Evolutionary conservation across 2,888 invertebrate genomes (phyloP).

Genomic region (Copidosoma aretas): DNA sequence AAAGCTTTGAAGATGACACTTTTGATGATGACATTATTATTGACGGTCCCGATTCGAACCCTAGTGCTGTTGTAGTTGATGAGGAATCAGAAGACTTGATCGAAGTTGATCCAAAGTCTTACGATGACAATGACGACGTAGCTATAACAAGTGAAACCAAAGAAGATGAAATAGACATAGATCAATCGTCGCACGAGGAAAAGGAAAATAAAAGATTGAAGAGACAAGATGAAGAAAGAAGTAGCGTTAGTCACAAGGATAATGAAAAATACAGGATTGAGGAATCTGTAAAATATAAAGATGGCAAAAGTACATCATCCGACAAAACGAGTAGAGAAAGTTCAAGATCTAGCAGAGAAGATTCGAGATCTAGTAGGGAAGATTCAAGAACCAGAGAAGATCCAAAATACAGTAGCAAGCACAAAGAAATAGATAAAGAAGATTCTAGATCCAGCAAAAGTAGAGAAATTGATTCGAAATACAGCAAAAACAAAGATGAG

Average conservation of each 20-base stretch:
- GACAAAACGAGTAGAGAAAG: slow-evolving; percentile 33
- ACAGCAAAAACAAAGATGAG: slow-evolving; percentile 25
- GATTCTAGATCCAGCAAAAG: slow-evolving; percentile 23
- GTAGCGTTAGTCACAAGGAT: slow-evolving; percentile 21
- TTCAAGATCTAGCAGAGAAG: slow-evolving; percentile 5
- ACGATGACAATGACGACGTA: slow-evolving; percentile 50
- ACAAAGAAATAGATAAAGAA: slow-evolving; percentile 24
- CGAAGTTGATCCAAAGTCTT: slow-evolving; percentile 54
- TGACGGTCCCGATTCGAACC: slow-evolving; percentile 34
- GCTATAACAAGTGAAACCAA: slow-evolving; percentile 20
- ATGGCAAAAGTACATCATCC: slow-evolving; percentile 33
- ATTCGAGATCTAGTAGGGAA: neutral
- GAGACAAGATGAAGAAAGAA: slow-evolving; percentile 34
- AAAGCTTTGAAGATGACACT: slow-evolving; percentile 52
- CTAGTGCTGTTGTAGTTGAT: slow-evolving; percentile 23
- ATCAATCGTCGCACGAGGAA: slow-evolving; percentile 48
- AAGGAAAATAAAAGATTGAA: slow-evolving; percentile 59
- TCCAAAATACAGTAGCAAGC: slow-evolving; percentile 5
- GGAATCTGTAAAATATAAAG: slow-evolving; percentile 34
- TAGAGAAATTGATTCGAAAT: slow-evolving; percentile 28
- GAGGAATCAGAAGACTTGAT: slow-evolving; percentile 50
- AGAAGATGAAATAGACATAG: slow-evolving; percentile 29
- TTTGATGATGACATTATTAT: slow-evolving; percentile 63
- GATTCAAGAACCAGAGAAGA: slow-evolving; percentile 6
- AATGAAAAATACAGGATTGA: slow-evolving; percentile 33